A percentile compares a stretch with the other conserved stretches of the same genome.
phyloP scores from a whole-genome alignment of 2,888 invertebrate genomes.

The Euspilapteryx auroguttella region DNA sequence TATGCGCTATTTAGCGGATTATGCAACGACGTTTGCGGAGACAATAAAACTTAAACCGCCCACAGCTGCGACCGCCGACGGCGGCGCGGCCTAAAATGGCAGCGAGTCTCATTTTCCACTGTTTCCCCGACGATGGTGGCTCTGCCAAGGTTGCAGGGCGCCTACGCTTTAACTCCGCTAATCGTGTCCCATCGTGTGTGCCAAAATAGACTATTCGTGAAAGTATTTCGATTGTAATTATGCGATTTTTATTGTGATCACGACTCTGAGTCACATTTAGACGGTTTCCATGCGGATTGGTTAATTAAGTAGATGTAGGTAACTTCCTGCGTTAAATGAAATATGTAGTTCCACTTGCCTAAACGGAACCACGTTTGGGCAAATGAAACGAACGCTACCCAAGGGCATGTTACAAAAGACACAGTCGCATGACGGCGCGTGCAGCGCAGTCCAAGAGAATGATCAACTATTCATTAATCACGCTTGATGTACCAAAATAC shows the following conservation, averaged over 20 bases:
- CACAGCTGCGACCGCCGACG: slow-evolving; percentile 35
- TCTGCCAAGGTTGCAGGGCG: slow-evolving; percentile 47
- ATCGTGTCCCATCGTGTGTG: slow-evolving; percentile 30
- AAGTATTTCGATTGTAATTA: slow-evolving; percentile 23
- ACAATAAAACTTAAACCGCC: slow-evolving; percentile 50
- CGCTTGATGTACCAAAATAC: slow-evolving; percentile 9
- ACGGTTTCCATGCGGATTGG: no score
- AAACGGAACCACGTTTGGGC: no score
- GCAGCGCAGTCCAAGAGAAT: neutral
- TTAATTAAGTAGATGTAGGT: no score
- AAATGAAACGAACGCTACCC: no score
- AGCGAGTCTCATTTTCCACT: slow-evolving; percentile 47
- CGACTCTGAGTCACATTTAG: no score
- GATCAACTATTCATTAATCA: neutral
- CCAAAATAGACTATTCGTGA: slow-evolving; percentile 47
- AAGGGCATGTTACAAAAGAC: no score
- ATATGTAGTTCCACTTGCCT: no score
- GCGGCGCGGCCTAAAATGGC: slow-evolving; percentile 54
- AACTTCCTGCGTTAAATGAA: no score
- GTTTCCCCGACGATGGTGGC: slow-evolving; percentile 36
- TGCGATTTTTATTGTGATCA: neutral
- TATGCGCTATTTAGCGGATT: slow-evolving; percentile 13
- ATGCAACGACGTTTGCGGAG: slow-evolving; percentile 43
- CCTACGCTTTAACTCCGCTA: slow-evolving; percentile 50
- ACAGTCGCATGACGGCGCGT: no score